These are phyloP conservation scores for Pontoporia blainvillei DNA, from an alignment of 2,113 vertebrate genomes.

Conservation along the genomic window DNA sequence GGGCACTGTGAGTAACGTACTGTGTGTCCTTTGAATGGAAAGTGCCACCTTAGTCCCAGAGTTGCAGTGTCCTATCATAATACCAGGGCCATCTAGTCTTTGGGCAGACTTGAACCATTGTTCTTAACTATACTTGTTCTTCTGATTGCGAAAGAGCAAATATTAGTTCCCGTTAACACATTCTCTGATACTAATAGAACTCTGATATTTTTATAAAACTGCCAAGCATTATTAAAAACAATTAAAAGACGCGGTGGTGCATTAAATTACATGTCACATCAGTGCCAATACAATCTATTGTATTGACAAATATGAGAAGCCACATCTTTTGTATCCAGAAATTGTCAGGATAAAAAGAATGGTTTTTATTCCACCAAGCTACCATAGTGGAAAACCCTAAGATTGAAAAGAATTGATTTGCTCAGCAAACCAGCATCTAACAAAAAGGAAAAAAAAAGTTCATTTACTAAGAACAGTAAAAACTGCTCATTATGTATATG, in stretches of 20 bases:
- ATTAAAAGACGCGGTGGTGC: background rate
- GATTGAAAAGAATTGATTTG: background rate
- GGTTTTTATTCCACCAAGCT: background rate
- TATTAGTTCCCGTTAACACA: background rate
- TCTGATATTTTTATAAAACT: background rate
- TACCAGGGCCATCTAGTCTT: background rate
- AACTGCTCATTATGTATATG: background rate
- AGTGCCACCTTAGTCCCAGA: background rate
- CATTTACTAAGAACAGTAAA: background rate
- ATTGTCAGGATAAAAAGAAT: background rate
- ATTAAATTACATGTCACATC: conserved; percentile 27
- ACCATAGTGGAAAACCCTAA: background rate
- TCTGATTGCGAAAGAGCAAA: background rate
- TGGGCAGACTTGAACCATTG: background rate
- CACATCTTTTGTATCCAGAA: background rate
- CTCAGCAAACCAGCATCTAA: background rate
- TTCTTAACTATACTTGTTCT: background rate
- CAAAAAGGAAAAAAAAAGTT: background rate
- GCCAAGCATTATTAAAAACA: background rate
- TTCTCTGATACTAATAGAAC: background rate
- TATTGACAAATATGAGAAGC: background rate
- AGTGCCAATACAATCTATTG: background rate
- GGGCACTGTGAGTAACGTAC: background rate
- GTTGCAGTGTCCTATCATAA: background rate
- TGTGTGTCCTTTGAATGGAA: background rate